These are phyloP conservation scores for Poeciliopsis retropinna DNA, from an alignment of 2,113 vertebrate species.

Conservation along the genomic window DNA sequence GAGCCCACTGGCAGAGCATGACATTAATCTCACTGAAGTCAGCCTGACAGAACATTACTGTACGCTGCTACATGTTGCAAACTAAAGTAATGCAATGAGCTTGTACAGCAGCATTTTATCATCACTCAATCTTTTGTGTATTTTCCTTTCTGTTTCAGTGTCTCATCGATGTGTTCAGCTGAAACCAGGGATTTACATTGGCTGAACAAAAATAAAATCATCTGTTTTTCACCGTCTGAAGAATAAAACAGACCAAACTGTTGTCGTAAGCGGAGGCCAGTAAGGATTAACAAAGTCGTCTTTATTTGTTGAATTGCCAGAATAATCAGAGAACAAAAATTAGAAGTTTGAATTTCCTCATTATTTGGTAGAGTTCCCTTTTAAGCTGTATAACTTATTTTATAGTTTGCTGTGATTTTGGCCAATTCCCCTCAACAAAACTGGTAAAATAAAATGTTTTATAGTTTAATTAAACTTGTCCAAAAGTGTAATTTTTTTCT, in stretches of 20 bases:
- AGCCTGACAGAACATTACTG: conserved; percentile 54
- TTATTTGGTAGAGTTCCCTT: not conserved
- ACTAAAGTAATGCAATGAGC: conserved; percentile 33
- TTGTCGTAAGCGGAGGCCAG: not conserved
- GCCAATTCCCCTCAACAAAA: not conserved
- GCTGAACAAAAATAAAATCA: not conserved
- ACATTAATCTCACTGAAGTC: conserved; percentile 69
- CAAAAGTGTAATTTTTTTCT: not conserved
- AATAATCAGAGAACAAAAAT: not conserved
- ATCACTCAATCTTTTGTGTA: not conserved
- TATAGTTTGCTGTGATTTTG: not conserved
- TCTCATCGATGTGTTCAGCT: not conserved
- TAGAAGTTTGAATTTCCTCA: not conserved
- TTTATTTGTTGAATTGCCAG: not conserved
- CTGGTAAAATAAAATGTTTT: not conserved
- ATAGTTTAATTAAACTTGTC: too few relatives aligned
- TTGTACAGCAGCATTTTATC: conserved; percentile 10
- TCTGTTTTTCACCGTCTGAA: not conserved
- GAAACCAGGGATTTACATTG: not conserved
- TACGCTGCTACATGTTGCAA: conserved; percentile 40
- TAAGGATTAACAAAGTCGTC: not conserved
- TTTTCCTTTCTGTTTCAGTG: not conserved
- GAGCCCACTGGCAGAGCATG: conserved; percentile 49
- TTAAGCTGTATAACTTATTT: not conserved
- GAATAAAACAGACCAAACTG: not conserved